phyloP scores from a whole-genome alignment of 2,888 invertebrate species.

The Rhingia campestris region DNA sequence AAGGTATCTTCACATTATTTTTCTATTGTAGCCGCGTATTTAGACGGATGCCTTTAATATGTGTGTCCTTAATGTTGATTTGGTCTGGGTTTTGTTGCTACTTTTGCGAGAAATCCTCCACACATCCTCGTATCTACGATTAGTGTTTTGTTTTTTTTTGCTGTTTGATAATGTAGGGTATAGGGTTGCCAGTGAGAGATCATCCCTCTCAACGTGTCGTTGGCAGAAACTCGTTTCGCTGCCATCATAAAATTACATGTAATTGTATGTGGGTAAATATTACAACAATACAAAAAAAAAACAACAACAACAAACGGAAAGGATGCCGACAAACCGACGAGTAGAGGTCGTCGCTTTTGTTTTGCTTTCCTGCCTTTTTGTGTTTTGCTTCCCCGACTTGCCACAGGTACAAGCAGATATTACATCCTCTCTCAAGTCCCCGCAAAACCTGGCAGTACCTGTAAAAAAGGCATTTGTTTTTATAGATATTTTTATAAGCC shows the following conservation, averaged over 20 bases:
- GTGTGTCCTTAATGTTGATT: constrained; percentile 59
- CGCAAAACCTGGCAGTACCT: constrained; percentile 9
- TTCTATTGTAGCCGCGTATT: constrained; percentile 45
- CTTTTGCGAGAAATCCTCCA: constrained; percentile 13
- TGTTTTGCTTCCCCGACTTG: constrained; percentile 42
- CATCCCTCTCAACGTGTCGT: constrained; percentile 56
- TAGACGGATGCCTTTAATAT: constrained; percentile 62
- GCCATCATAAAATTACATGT: constrained; percentile 73
- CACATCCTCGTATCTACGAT: constrained; percentile 15
- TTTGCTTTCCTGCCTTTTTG: constrained; percentile 50
- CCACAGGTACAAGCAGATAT: constrained; percentile 32
- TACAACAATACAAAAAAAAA: constrained; percentile 55
- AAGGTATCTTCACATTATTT: constrained; percentile 31
- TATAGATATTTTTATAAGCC: constrained; percentile 74
- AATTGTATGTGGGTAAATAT: constrained; percentile 73
- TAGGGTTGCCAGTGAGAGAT: constrained; percentile 64
- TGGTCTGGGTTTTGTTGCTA: constrained; percentile 44
- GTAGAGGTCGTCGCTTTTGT: constrained; percentile 62
- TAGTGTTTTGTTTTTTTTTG: constrained; percentile 2
- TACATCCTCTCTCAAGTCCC: constrained; percentile 17
- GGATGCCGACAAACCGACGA: constrained; percentile 69
- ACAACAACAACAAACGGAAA: constrained; percentile 49
- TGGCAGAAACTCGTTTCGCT: constrained; percentile 62
- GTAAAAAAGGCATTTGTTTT: constrained; percentile 67
- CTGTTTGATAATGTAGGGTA: constrained; percentile 38